These are phyloP conservation scores for Metacarcinus magister DNA, from an alignment of 2,888 invertebrate species.

Conservation along the genomic window DNA sequence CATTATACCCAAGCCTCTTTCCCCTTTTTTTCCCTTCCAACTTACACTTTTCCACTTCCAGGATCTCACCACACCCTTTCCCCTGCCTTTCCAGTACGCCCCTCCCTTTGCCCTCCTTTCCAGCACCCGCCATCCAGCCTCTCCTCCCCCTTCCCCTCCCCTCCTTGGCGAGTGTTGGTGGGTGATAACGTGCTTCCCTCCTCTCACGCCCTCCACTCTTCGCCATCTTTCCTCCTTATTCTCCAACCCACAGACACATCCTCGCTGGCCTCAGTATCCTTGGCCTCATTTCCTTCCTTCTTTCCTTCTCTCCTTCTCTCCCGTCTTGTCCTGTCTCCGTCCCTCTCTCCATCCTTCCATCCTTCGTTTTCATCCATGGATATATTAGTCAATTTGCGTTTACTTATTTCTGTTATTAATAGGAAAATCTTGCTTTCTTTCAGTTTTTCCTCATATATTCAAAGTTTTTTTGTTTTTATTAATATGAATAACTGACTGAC, in stretches of 20 bases:
- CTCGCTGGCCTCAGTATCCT: neutral
- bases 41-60: neutral
- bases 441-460: too few relatives aligned
- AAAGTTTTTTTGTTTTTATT: too few relatives aligned
- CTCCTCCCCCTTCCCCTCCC: neutral
- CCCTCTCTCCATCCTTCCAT: neutral
- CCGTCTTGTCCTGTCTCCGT: neutral
- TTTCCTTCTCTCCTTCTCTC: neutral
- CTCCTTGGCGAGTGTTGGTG: constrained; percentile 1
- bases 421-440: too few relatives aligned
- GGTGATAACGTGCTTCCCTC: constrained; percentile 33
- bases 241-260: neutral
- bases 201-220: neutral
- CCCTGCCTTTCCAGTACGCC: neutral
- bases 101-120: neutral
- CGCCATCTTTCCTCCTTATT: constrained; percentile 29
- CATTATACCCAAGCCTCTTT: too few relatives aligned
- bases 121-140: neutral
- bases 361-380: neutral
- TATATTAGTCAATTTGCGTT: too few relatives aligned
- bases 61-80: neutral
- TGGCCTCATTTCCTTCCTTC: neutral
- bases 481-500: too few relatives aligned
- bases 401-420: too few relatives aligned
- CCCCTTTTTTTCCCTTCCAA: neutral